Evolutionary conservation across 2,888 invertebrate genomes (phyloP).

Genomic region (Brachyopa scutellaris): DNA sequence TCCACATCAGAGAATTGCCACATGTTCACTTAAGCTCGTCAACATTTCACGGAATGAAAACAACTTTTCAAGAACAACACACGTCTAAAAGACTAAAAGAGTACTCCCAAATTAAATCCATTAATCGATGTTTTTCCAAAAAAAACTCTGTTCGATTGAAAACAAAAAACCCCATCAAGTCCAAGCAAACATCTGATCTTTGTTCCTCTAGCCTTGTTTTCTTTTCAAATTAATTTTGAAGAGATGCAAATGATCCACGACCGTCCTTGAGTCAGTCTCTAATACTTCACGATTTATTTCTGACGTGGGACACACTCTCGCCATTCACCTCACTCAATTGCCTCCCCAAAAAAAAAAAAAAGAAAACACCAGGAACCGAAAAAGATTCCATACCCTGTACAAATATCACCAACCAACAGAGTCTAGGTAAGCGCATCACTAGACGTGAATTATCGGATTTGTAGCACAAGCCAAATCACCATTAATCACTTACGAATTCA

Average conservation of each 20-base stretch:
- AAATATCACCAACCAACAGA: constrained; percentile 21
- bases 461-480: constrained; percentile 64
- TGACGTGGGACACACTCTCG: constrained; percentile 62
- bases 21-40: constrained; percentile 35
- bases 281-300: constrained; percentile 21
- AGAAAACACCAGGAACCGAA: too few relatives aligned
- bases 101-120: constrained; percentile 36
- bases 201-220: constrained; percentile 46
- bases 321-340: constrained; percentile 54
- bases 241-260: constrained; percentile 56
- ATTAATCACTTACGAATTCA: constrained; percentile 72
- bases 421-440: constrained; percentile 28
- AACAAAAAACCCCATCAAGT: constrained; percentile 19
- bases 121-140: constrained; percentile 60
- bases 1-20: constrained; percentile 3
- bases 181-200: constrained; percentile 40
- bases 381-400: too few relatives aligned
- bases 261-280: constrained; percentile 54
- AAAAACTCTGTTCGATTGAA: neutral
- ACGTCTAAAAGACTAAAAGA: neutral
- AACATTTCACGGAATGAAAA: constrained; percentile 27
- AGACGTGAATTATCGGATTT: constrained; percentile 70
- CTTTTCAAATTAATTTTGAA: constrained; percentile 48
- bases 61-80: constrained; percentile 30
- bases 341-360: constrained; percentile 9